phyloP scores from a whole-genome alignment of 2,113 vertebrate species.

The Hiodon tergisus region DNA sequence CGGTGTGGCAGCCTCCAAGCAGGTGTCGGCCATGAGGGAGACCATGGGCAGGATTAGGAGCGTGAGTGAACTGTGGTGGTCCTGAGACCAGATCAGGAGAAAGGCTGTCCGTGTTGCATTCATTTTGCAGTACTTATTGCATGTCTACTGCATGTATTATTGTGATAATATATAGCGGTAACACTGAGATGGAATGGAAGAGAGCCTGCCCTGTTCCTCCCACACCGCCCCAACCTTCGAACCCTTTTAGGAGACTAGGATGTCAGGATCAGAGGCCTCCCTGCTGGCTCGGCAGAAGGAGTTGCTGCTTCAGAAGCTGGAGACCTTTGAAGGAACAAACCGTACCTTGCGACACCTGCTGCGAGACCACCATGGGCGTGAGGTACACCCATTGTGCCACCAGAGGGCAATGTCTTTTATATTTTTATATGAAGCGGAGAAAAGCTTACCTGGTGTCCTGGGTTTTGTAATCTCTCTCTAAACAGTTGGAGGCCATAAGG shows the following conservation, averaged over 20 bases:
- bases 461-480: slow-evolving; percentile 5
- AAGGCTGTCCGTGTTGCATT: too few relatives aligned
- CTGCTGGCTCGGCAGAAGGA: slow-evolving; percentile 73
- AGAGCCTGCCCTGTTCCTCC: not conserved
- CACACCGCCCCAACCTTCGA: not conserved
- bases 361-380: slow-evolving; percentile 66
- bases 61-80: slow-evolving; percentile 44
- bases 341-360: slow-evolving; percentile 73
- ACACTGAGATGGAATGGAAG: not conserved
- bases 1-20: slow-evolving; percentile 74
- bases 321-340: slow-evolving; percentile 80
- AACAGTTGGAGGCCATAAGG: slow-evolving; percentile 63
- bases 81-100: too few relatives aligned
- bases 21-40: slow-evolving; percentile 73
- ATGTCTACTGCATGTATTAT: too few relatives aligned
- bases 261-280: slow-evolving; percentile 65
- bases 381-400: slow-evolving; percentile 49
- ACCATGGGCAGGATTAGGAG: slow-evolving; percentile 64
- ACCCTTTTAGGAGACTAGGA: slow-evolving; percentile 69
- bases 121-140: too few relatives aligned
- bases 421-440: not conserved
- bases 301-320: slow-evolving; percentile 77
- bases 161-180: not conserved
- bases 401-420: not conserved
- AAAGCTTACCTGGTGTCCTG: not conserved